A percentile compares a stretch with the other conserved stretches of the same genome.
These are phyloP conservation scores for Acleris literana DNA, from an alignment of 2,888 invertebrate species.

Conservation along the genomic window DNA sequence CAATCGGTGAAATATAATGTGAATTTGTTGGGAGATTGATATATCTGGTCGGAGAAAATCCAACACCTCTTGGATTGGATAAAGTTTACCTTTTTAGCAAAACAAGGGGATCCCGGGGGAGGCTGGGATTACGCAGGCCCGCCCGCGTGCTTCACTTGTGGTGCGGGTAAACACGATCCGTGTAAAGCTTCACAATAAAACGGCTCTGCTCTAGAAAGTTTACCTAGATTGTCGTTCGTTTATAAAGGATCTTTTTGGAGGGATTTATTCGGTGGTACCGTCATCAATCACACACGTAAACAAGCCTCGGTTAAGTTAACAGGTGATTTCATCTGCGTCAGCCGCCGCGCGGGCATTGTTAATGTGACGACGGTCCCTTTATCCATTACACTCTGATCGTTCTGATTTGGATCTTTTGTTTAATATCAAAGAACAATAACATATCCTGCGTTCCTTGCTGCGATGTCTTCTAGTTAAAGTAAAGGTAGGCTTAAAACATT, in stretches of 20 bases:
- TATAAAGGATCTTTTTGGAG: conserved; percentile 31
- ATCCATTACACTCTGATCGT: conserved; percentile 38
- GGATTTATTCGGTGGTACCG: conserved; percentile 35
- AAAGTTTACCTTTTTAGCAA: conserved; percentile 69
- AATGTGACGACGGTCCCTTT: conserved; percentile 49
- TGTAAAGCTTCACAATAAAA: conserved; percentile 62
- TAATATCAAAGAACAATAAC: neutral
- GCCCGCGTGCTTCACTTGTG: conserved; percentile 50
- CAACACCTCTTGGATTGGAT: conserved; percentile 66
- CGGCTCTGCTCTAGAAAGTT: conserved; percentile 47
- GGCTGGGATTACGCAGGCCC: conserved; percentile 54
- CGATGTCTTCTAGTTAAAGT: no score
- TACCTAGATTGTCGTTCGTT: conserved; percentile 40
- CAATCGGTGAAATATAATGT: conserved; percentile 67
- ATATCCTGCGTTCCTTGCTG: neutral
- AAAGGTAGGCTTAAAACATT: no score
- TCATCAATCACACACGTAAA: conserved; percentile 55
- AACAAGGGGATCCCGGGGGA: conserved; percentile 57
- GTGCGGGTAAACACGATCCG: conserved; percentile 55
- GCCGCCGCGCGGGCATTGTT: conserved; percentile 40
- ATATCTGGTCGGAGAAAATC: conserved; percentile 56
- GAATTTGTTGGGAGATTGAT: conserved; percentile 61
- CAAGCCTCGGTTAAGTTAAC: conserved; percentile 45
- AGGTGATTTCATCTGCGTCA: conserved; percentile 51
- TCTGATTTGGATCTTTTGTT: conserved; percentile 37